Evolutionary conservation across 2,797 vertebrate species (phyloP).

Genomic region (Malacoraja senta): DNA sequence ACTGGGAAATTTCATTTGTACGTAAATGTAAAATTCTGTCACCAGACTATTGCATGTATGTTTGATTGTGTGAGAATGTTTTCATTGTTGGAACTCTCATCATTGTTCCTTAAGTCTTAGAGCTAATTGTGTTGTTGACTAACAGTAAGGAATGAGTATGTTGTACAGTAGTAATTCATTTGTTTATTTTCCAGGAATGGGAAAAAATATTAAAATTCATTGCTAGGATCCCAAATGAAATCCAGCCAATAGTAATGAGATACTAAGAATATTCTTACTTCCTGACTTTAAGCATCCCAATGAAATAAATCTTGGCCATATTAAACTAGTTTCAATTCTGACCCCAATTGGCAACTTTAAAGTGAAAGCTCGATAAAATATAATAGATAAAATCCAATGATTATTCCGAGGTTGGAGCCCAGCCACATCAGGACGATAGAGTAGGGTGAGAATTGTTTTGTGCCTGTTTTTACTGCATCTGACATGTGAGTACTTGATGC

Average conservation of each 20-base stretch:
- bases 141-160: conserved; percentile 10
- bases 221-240: neutral
- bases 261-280: neutral
- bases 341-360: neutral
- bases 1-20: neutral
- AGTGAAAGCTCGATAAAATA: neutral
- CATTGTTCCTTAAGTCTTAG: neutral
- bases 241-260: neutral
- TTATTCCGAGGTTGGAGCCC: neutral
- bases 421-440: neutral
- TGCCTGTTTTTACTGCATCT: neutral
- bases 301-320: neutral
- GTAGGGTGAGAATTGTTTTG: neutral
- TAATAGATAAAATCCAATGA: neutral
- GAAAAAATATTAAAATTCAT: neutral
- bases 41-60: neutral
- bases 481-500: neutral
- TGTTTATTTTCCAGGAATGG: neutral
- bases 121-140: conserved; percentile 13
- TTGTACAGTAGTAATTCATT: neutral
- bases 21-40: neutral
- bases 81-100: neutral
- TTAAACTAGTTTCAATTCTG: neutral
- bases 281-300: neutral
- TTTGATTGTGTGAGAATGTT: conserved; percentile 22